These are phyloP conservation scores for Lithophane ornitopus DNA, from an alignment of 2,888 invertebrate species.

Conservation along the genomic window DNA sequence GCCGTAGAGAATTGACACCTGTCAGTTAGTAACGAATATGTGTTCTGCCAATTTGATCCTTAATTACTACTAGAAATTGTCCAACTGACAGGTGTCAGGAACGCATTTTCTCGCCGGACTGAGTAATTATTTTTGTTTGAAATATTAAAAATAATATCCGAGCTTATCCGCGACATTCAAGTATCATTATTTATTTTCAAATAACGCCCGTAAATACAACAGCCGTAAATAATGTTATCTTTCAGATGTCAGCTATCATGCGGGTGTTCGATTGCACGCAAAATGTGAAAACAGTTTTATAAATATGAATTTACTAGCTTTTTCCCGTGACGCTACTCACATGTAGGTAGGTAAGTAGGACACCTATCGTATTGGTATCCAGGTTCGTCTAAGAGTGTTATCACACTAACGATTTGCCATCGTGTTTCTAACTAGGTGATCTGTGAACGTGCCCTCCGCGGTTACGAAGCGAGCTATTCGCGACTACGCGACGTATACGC, in stretches of 20 bases:
- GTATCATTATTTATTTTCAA: background rate
- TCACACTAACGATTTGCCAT: no score
- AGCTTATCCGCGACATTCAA: background rate
- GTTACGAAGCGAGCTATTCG: no score
- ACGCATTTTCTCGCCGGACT: no score
- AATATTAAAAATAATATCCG: background rate
- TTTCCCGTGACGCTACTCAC: background rate
- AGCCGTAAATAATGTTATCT: constrained; percentile 37
- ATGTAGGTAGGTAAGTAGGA: background rate
- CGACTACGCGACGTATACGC: no score
- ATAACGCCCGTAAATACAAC: background rate
- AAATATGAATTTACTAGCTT: background rate
- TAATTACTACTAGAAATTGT: no score
- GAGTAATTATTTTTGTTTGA: background rate
- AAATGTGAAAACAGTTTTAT: constrained; percentile 39
- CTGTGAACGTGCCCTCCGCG: no score
- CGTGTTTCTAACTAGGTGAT: no score
- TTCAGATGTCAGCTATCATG: constrained; percentile 17
- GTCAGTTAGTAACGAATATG: no score
- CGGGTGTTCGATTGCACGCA: constrained; percentile 32
- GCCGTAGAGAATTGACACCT: no score
- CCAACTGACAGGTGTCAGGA: no score
- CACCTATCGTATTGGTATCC: background rate
- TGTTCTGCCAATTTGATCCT: no score
- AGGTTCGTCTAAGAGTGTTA: background rate